phyloP scores from a whole-genome alignment of 1,140 invertebrate genomes.

The Adoxophyes honmai region DNA sequence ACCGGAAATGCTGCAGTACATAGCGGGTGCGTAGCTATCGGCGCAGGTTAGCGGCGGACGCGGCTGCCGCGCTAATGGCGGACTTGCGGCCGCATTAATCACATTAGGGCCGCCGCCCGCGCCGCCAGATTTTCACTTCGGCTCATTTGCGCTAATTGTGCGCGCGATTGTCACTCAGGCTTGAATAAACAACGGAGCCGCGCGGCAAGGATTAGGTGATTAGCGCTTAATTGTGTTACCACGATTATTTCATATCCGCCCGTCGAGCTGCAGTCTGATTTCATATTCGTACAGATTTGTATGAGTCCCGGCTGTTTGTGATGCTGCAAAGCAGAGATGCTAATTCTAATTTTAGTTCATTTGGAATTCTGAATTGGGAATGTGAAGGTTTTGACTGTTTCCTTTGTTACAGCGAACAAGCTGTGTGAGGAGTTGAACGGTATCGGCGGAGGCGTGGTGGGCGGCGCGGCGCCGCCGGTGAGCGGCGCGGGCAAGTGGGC shows the following conservation, averaged over 20 bases:
- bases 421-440: constrained; percentile 63
- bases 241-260: constrained; percentile 69
- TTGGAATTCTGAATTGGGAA: not conserved
- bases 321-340: constrained; percentile 21
- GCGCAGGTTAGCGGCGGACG: not conserved
- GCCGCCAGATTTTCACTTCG: constrained; percentile 73
- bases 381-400: not conserved
- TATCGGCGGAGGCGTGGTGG: constrained; percentile 36
- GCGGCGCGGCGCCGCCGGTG: constrained; percentile 33
- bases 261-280: constrained; percentile 62
- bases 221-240: constrained; percentile 72
- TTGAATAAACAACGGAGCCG: constrained; percentile 73
- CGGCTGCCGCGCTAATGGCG: constrained; percentile 45
- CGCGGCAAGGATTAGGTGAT: constrained; percentile 75
- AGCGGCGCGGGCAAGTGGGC: constrained; percentile 62
- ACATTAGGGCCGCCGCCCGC: constrained; percentile 53
- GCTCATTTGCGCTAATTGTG: constrained; percentile 75
- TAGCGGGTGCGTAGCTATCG: not conserved
- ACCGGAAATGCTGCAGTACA: too few relatives aligned
- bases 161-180: constrained; percentile 74
- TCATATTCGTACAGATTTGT: constrained; percentile 55
- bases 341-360: not conserved
- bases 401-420: constrained; percentile 54
- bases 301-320: constrained; percentile 44
- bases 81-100: constrained; percentile 65